phyloP scores from a whole-genome alignment of 2,113 vertebrate species.

The Caranx melampygus region DNA sequence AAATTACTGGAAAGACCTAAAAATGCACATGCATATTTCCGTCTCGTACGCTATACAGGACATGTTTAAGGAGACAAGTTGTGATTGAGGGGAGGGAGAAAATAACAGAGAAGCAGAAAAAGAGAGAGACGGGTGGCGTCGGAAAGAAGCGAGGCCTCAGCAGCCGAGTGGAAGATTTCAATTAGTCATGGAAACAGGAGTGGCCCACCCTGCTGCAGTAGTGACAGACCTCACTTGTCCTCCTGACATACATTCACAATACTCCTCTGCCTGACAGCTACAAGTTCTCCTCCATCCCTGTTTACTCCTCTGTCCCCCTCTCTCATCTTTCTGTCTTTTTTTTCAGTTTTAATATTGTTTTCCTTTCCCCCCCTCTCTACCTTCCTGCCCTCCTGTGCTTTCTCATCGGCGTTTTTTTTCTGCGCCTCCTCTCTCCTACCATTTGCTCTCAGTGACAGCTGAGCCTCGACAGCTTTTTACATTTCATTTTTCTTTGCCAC shows the following conservation, averaged over 20 bases:
- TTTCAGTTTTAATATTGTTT: background rate
- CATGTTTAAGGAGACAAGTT: constrained; percentile 15
- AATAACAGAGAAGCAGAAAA: constrained; percentile 42
- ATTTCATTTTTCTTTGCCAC: constrained; percentile 65
- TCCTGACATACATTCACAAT: constrained; percentile 67
- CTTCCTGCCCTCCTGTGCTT: background rate
- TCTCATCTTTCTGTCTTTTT: background rate
- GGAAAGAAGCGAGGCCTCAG: constrained; percentile 55
- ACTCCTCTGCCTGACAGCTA: background rate
- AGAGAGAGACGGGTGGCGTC: constrained; percentile 51
- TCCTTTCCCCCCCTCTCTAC: background rate
- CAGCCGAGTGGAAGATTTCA: constrained; percentile 78
- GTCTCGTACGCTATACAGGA: background rate
- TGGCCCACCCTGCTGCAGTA: constrained; percentile 62
- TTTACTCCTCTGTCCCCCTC: background rate
- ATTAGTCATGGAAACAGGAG: constrained; percentile 79
- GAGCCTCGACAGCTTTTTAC: constrained; percentile 72
- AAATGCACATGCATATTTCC: constrained; percentile 12
- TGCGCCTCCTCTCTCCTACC: background rate
- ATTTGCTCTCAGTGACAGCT: constrained; percentile 59
- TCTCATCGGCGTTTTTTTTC: background rate
- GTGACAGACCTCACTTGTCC: constrained; percentile 74
- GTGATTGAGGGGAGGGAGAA: constrained; percentile 32
- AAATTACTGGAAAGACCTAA: background rate
- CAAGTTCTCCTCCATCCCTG: background rate